Evolutionary conservation across 2,113 vertebrate species (phyloP).

Genomic region (Brachypodius melanocephalos): DNA sequence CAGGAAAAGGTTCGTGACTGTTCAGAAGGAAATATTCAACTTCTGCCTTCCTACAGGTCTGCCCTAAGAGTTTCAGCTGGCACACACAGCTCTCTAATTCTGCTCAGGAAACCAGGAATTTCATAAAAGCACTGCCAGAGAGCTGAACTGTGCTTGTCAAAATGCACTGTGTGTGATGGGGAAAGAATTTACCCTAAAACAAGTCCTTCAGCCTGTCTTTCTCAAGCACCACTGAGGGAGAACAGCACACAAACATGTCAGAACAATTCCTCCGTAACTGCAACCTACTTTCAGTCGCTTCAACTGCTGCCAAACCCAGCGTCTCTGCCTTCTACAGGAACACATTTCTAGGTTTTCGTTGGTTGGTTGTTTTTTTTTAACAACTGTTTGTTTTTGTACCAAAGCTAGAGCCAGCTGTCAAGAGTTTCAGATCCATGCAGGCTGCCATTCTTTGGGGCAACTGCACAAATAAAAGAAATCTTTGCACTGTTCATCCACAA

Average conservation of each 20-base stretch:
- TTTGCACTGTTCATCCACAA: background rate
- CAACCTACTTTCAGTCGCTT: slow-evolving; percentile 1
- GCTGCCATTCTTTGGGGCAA: fast-evolving
- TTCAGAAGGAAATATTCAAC: background rate
- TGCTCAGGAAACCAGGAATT: background rate
- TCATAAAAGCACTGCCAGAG: background rate
- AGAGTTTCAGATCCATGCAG: background rate
- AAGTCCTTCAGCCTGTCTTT: background rate
- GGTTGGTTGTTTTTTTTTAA: background rate
- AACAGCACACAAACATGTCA: background rate
- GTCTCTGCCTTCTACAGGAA: background rate
- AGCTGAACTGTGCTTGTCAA: background rate
- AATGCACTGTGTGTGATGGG: background rate
- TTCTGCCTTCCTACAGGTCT: background rate
- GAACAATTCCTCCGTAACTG: background rate
- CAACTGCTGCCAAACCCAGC: background rate
- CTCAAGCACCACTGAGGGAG: background rate
- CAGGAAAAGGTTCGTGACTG: background rate
- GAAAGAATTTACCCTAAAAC: background rate
- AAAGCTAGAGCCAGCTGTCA: background rate
- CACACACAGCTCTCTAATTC: background rate
- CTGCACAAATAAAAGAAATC: background rate
- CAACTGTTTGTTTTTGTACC: background rate
- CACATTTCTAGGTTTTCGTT: background rate
- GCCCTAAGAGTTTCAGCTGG: background rate